Evolutionary conservation across 2,888 invertebrate genomes (phyloP).

Genomic region (Agrotis puta): DNA sequence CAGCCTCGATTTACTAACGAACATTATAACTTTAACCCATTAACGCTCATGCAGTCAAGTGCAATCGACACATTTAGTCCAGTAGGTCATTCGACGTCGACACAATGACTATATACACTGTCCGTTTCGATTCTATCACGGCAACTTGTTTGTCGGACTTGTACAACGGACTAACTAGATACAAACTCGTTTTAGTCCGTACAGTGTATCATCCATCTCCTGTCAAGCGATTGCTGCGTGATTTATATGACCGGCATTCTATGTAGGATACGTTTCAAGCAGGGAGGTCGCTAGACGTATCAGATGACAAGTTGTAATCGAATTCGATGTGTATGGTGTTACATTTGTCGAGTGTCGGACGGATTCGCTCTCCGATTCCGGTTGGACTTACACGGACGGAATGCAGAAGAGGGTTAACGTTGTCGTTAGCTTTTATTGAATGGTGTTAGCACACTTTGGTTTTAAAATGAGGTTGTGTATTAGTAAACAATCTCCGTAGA

Average conservation of each 20-base stretch:
- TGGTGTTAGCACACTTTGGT: conserved; percentile 36
- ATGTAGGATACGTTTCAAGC: conserved; percentile 62
- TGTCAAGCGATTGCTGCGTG: conserved; percentile 69
- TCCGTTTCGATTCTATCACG: conserved; percentile 60
- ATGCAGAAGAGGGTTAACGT: conserved; percentile 54
- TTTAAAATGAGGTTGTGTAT: conserved; percentile 44
- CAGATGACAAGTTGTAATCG: conserved; percentile 60
- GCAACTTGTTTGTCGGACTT: conserved; percentile 61
- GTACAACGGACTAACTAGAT: conserved; percentile 42
- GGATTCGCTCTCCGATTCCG: conserved; percentile 53
- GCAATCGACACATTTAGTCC: conserved; percentile 66
- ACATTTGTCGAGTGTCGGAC: conserved; percentile 50
- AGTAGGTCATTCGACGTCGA: conserved; percentile 71
- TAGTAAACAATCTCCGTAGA: background rate
- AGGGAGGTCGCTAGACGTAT: conserved; percentile 55
- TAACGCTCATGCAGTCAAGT: conserved; percentile 64
- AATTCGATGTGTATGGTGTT: conserved; percentile 55
- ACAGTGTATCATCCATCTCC: conserved; percentile 68
- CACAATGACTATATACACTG: conserved; percentile 65
- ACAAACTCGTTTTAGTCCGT: conserved; percentile 60
- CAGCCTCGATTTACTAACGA: conserved; percentile 39
- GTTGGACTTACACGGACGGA: conserved; percentile 30
- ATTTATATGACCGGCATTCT: conserved; percentile 68
- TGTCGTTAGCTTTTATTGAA: conserved; percentile 51
- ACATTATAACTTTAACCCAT: conserved; percentile 51